Conservation (phyloP, 2,888 invertebrate genomes). For the Coelogynopora nodosa region DNA sequence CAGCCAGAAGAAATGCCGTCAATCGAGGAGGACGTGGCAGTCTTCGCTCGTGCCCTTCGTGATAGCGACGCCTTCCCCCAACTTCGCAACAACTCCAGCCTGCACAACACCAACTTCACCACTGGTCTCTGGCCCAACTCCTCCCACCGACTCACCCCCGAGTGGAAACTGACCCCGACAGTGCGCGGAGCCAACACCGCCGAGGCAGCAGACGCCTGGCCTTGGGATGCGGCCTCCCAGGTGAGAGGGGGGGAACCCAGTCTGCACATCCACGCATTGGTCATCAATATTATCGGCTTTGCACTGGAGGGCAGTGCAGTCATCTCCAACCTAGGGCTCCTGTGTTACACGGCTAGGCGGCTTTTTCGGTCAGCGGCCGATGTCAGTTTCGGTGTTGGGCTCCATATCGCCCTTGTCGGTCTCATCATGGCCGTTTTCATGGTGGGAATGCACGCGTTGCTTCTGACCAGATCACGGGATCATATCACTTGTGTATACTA, state of each 20-base stretch:
- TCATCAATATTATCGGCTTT: not conserved
- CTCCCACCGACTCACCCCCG: not conserved
- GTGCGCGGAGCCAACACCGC: not conserved
- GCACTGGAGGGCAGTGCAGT: not conserved
- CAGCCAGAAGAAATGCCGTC: not conserved
- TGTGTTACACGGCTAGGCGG: not conserved
- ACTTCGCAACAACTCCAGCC: not conserved
- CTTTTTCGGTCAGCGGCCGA: not conserved
- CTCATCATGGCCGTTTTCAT: not conserved
- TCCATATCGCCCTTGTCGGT: not conserved
- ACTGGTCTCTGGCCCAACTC: not conserved
- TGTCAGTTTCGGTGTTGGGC: not conserved
- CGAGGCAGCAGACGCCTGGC: not conserved
- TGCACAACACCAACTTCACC: not conserved
- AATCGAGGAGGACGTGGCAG: not conserved
- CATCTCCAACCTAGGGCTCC: not conserved
- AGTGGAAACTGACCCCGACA: not conserved
- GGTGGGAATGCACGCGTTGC: not conserved
- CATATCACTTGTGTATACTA: not conserved
- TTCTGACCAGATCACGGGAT: not conserved
- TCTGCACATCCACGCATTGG: not conserved
- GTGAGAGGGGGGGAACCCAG: not conserved
- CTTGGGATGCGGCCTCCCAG: not conserved
- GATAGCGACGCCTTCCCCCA: not conserved
- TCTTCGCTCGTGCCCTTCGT: not conserved